Conservation (phyloP, 2,797 vertebrate genomes). For the Parauchenoglanis punctatus region DNA sequence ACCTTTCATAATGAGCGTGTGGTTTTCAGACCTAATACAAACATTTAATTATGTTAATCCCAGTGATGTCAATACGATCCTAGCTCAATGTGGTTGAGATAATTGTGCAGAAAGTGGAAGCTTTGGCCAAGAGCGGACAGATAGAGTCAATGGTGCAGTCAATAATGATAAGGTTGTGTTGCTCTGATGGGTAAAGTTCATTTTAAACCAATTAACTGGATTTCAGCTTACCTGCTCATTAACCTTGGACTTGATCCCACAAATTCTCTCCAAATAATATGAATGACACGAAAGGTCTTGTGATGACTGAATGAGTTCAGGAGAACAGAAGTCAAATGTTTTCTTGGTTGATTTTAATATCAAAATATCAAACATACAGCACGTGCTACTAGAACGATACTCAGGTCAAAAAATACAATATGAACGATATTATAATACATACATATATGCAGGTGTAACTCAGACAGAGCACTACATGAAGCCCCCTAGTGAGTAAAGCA, state of each 20-base stretch:
- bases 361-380: neutral
- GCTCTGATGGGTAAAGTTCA: constrained; percentile 82
- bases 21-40: constrained; percentile 70
- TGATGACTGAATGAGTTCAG: constrained; percentile 43
- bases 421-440: constrained; percentile 41
- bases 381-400: constrained; percentile 1
- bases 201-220: constrained; percentile 83
- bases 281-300: constrained; percentile 47
- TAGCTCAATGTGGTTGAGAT: constrained; percentile 79
- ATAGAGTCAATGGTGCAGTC: constrained; percentile 82
- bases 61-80: constrained; percentile 74
- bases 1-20: constrained; percentile 52
- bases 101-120: constrained; percentile 73
- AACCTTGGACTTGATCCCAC: constrained; percentile 78
- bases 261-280: constrained; percentile 43
- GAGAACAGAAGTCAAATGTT: constrained; percentile 21
- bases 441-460: constrained; percentile 16
- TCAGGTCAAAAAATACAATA: constrained; percentile 36
- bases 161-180: constrained; percentile 82
- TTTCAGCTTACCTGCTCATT: constrained; percentile 82
- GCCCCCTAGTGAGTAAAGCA: constrained; percentile 18
- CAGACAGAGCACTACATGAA: constrained; percentile 17
- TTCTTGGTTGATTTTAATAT: constrained; percentile 47
- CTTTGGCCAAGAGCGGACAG: constrained; percentile 75
- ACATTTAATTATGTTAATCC: constrained; percentile 81